Conservation (phyloP, 2,113 vertebrate species). For the Muscicapa adusta region DNA sequence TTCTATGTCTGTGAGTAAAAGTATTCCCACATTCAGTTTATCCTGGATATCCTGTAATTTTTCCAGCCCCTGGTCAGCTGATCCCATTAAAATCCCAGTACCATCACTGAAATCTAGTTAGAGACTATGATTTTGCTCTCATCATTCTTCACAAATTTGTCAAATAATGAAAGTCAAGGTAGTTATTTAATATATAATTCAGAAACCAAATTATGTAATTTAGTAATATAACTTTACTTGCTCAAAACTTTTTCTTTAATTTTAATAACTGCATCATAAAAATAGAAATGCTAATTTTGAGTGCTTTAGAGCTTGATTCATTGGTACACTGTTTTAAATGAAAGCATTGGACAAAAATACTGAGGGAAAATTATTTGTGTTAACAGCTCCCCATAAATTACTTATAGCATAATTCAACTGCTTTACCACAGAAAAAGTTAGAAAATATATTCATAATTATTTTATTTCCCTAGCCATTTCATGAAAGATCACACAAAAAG, state of each 20-base stretch:
- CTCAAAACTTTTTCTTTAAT: neutral
- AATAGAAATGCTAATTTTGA: neutral
- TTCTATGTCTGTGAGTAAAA: neutral
- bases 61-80: neutral
- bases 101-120: neutral
- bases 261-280: neutral
- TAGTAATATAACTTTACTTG: neutral
- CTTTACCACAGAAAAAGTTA: neutral
- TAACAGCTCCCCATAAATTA: neutral
- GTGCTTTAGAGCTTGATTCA: neutral
- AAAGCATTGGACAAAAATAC: neutral
- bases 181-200: neutral
- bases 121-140: neutral
- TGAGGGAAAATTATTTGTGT: neutral
- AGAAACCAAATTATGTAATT: neutral
- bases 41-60: neutral
- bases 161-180: neutral
- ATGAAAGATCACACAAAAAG: neutral
- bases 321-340: neutral
- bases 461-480: neutral
- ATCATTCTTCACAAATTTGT: neutral
- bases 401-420: neutral
- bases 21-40: neutral
- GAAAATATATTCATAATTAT: neutral
- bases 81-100: neutral